A percentile compares a stretch with the other conserved stretches of the same genome.
phyloP scores from a whole-genome alignment of 2,797 vertebrate genomes.

The Gallinago solitaria region DNA sequence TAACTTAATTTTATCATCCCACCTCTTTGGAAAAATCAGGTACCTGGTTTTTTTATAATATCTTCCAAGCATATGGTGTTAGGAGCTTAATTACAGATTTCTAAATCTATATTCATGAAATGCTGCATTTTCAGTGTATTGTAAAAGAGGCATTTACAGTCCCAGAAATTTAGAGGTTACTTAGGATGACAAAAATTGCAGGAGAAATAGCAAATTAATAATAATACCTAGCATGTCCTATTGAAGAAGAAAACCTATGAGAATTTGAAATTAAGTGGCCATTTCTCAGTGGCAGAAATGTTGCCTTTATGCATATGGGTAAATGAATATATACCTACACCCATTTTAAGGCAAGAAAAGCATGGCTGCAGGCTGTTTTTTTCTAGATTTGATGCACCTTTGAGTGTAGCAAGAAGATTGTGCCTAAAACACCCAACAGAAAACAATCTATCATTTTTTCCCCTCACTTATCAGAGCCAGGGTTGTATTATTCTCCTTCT shows the following conservation, averaged over 20 bases:
- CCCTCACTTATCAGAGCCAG: not conserved
- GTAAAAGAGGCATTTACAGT: not conserved
- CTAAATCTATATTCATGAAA: not conserved
- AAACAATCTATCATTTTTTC: not conserved
- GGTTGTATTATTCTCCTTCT: not conserved
- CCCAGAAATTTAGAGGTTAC: not conserved
- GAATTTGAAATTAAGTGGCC: not conserved
- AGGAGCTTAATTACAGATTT: not conserved
- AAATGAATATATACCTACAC: not conserved
- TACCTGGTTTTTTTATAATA: not conserved
- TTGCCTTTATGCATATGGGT: not conserved
- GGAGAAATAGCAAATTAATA: not conserved
- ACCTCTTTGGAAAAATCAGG: not conserved
- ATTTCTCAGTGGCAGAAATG: not conserved
- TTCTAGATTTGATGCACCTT: not conserved
- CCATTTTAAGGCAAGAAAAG: not conserved
- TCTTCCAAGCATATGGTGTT: not conserved
- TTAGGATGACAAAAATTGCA: not conserved
- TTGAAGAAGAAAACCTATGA: not conserved
- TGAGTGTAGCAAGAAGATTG: not conserved
- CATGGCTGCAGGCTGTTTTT: not conserved
- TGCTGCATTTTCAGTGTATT: not conserved
- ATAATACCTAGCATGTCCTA: not conserved
- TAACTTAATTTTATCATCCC: not conserved
- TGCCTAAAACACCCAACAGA: not conserved